These are phyloP conservation scores for Sycobia sp. DNA, from an alignment of 1,140 invertebrate genomes.

Conservation along the genomic window DNA sequence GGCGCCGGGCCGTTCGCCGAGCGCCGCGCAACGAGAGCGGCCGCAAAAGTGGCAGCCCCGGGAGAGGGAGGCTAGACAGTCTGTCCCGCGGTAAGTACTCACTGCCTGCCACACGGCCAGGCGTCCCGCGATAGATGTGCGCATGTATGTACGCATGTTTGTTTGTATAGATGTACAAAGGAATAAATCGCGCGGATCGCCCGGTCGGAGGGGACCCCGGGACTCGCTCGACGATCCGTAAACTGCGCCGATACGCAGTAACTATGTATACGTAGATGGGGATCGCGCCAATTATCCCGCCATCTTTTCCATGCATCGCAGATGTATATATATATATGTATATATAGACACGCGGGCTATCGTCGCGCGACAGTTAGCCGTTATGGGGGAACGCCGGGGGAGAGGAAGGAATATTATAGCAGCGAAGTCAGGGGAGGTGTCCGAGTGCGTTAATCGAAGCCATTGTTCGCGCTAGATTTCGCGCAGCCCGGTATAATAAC, in stretches of 20 bases:
- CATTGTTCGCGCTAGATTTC: conserved; percentile 59
- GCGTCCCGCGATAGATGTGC: not conserved
- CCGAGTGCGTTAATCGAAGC: conserved; percentile 53
- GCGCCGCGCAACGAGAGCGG: not conserved
- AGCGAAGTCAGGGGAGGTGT: too few relatives aligned
- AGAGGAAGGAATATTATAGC: too few relatives aligned
- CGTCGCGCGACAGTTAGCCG: too few relatives aligned
- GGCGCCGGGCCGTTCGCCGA: too few relatives aligned
- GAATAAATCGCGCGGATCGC: not conserved
- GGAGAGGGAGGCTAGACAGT: not conserved
- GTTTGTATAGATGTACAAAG: too few relatives aligned
- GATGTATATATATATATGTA: too few relatives aligned
- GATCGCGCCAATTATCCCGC: too few relatives aligned
- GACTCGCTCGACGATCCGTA: conserved; percentile 48
- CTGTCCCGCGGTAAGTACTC: not conserved
- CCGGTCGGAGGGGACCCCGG: conserved; percentile 26
- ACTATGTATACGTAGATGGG: too few relatives aligned
- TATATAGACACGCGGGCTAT: too few relatives aligned
- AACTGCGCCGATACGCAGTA: conserved; percentile 56
- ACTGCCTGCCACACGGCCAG: not conserved
- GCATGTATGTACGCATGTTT: too few relatives aligned
- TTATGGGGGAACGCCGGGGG: conserved; percentile 47
- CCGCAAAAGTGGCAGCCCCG: not conserved
- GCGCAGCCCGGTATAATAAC: too few relatives aligned
- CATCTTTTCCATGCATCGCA: too few relatives aligned